Evolutionary conservation across 1,140 invertebrate species (phyloP).

Genomic region (Laupala kohalensis): DNA sequence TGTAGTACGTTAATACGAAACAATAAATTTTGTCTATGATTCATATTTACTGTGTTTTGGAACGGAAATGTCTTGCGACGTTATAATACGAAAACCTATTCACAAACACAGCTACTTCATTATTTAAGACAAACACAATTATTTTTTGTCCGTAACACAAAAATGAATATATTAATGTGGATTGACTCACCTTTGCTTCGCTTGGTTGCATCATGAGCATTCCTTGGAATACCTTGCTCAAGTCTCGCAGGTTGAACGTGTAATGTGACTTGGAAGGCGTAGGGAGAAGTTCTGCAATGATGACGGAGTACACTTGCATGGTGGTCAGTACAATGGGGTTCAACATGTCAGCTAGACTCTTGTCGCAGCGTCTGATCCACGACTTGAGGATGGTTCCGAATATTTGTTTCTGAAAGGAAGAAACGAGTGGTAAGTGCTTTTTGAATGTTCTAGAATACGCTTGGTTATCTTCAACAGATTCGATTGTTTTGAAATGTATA

Average conservation of each 20-base stretch:
- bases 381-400: conserved; percentile 52
- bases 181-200: conserved; percentile 30
- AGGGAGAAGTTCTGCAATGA: conserved; percentile 44
- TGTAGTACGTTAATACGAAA: no score
- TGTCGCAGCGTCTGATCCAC: conserved; percentile 40
- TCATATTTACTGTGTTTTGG: no score
- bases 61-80: no score
- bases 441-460: no score
- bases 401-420: conserved; percentile 37
- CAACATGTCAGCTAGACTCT: conserved; percentile 25
- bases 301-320: conserved; percentile 44
- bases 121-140: no score
- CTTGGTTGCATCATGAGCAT: conserved; percentile 43
- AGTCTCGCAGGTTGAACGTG: conserved; percentile 53
- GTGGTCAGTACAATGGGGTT: conserved; percentile 35
- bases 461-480: no score
- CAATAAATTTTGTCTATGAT: no score
- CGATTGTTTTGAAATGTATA: no score
- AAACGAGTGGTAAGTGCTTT: background rate
- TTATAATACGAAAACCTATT: no score
- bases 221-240: conserved; percentile 65
- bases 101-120: no score
- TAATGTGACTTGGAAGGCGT: conserved; percentile 58
- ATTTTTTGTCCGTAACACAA: no score
- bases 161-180: no score